phyloP scores from a whole-genome alignment of 1,140 invertebrate species.

The Zelostemma sp. region DNA sequence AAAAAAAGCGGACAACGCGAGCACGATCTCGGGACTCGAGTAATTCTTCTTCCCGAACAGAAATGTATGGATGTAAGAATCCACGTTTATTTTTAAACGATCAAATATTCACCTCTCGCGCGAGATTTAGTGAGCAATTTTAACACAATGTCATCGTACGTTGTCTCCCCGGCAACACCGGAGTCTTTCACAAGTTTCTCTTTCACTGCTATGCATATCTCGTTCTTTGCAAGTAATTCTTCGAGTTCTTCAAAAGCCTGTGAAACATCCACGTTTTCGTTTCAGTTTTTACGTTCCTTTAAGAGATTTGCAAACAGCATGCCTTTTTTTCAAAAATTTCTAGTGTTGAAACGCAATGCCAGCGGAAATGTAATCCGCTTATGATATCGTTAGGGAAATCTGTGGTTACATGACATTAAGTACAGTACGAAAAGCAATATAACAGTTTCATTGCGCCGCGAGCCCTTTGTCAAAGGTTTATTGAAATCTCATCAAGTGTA shows the following conservation, averaged over 20 bases:
- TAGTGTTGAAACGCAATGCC: too few relatives aligned
- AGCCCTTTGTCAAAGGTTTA: background rate
- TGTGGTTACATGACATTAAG: too few relatives aligned
- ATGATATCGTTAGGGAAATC: too few relatives aligned
- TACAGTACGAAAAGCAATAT: too few relatives aligned
- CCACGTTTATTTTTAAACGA: too few relatives aligned
- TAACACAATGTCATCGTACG: constrained; percentile 89
- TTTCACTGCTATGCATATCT: constrained; percentile 94
- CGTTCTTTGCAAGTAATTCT: constrained; percentile 81
- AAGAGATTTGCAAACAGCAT: constrained; percentile 1
- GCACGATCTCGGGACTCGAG: too few relatives aligned
- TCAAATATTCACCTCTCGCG: constrained; percentile 79
- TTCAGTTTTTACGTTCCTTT: background rate
- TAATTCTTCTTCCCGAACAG: background rate
- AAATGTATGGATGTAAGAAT: too few relatives aligned
- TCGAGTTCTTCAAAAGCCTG: constrained; percentile 96
- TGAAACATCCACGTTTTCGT: too few relatives aligned
- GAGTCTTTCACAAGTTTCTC: constrained; percentile 96
- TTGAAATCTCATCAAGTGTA: background rate
- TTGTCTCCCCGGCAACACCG: constrained; percentile 87
- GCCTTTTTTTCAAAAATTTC: too few relatives aligned
- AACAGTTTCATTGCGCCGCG: too few relatives aligned
- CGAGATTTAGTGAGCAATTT: constrained; percentile 86
- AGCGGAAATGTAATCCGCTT: too few relatives aligned
- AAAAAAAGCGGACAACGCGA: constrained; percentile 2